A percentile compares a stretch with the other conserved stretches of the same genome.
Evolutionary conservation across 2,797 vertebrate species (phyloP).

Genomic region (Tiaroga cobitis): DNA sequence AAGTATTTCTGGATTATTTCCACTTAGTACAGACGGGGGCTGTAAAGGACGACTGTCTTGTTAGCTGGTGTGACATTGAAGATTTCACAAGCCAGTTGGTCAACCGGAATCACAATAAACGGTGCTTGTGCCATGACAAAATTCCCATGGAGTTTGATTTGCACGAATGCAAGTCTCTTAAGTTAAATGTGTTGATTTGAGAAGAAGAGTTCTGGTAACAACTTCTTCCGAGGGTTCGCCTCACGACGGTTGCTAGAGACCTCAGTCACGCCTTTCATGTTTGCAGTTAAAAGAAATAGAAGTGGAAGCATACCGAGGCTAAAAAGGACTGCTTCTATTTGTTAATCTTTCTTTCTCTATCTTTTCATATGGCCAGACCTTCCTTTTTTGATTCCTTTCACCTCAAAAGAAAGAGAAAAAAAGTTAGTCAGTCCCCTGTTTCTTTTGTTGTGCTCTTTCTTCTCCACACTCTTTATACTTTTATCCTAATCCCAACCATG

Average conservation of each 20-base stretch:
- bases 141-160: slow-evolving; percentile 72
- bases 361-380: slow-evolving; percentile 82
- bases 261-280: slow-evolving; percentile 74
- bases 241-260: slow-evolving; percentile 67
- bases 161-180: slow-evolving; percentile 47
- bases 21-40: slow-evolving; percentile 75
- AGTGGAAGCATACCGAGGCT: slow-evolving; percentile 74
- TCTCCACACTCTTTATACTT: slow-evolving; percentile 94
- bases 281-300: slow-evolving; percentile 71
- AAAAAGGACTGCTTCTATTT: slow-evolving; percentile 86
- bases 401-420: slow-evolving; percentile 83
- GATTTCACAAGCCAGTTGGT: slow-evolving; percentile 82
- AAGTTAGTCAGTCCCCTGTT: slow-evolving; percentile 97
- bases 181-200: slow-evolving; percentile 25
- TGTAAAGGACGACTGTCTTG: slow-evolving; percentile 79
- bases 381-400: slow-evolving; percentile 78
- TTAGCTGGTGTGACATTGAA: slow-evolving; percentile 80
- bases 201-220: slow-evolving; percentile 14
- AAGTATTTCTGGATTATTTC: slow-evolving; percentile 81
- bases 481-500: slow-evolving; percentile 98
- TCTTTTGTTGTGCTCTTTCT: slow-evolving; percentile 96
- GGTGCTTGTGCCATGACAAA: slow-evolving; percentile 65
- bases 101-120: slow-evolving; percentile 76
- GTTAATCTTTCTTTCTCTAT: slow-evolving; percentile 86
- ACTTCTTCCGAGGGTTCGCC: slow-evolving; percentile 67